Conservation (phyloP, 30 jellyfish, hydroid and myxozoan species). For the Aurelia aurita region DNA sequence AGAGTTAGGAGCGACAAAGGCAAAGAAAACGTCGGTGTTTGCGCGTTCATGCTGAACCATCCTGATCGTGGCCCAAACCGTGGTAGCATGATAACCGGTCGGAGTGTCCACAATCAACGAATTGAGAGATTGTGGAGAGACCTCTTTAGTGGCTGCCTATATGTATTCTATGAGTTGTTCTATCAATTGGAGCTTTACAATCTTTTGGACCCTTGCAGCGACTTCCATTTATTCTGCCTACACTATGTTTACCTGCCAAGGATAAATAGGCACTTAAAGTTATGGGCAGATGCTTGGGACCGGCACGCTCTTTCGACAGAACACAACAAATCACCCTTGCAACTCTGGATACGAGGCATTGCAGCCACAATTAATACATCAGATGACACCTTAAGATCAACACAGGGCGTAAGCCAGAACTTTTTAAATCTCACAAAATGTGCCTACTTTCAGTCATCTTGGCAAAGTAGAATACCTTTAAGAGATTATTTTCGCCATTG, state of each 20-base stretch:
- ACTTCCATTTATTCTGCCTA: constrained; percentile 22
- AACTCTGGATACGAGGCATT: constrained; percentile 5
- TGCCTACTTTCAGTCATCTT: too few relatives aligned
- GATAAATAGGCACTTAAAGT: not conserved
- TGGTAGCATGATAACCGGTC: too few relatives aligned
- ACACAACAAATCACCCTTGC: constrained; percentile 1
- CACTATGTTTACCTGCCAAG: constrained; percentile 36
- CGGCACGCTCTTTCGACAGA: constrained; percentile 5
- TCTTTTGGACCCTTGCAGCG: not conserved
- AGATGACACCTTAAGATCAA: too few relatives aligned
- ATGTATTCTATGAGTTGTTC: not conserved
- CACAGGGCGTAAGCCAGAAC: too few relatives aligned
- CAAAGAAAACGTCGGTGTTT: too few relatives aligned
- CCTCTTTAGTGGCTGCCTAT: not conserved
- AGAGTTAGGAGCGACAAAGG: too few relatives aligned
- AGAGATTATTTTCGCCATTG: too few relatives aligned
- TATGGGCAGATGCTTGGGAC: constrained; percentile 6
- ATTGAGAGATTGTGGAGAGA: constrained; percentile 14
- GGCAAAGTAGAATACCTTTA: too few relatives aligned
- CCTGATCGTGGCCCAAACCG: too few relatives aligned
- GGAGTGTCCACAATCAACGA: constrained; percentile 1
- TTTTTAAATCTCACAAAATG: too few relatives aligned
- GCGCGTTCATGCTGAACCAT: too few relatives aligned
- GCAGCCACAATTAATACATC: too few relatives aligned
- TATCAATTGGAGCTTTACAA: not conserved